A percentile compares a stretch with the other conserved stretches of the same genome.
phyloP scores from a whole-genome alignment of 2,888 invertebrate species.

The Antitype chi region DNA sequence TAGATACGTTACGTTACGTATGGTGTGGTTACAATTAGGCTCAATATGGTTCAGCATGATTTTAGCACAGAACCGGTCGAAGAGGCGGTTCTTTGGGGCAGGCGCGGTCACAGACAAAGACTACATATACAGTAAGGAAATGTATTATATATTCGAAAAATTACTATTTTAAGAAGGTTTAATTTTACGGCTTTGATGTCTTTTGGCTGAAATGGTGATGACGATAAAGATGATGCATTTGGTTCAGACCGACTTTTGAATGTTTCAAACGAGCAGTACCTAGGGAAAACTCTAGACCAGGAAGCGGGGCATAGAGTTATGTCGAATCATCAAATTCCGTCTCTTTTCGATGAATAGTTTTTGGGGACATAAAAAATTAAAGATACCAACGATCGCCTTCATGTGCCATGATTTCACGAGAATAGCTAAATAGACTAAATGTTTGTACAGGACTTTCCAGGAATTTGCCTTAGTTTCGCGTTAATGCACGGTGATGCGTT shows the following conservation, averaged over 20 bases:
- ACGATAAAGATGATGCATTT: background rate
- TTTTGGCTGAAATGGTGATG: no score
- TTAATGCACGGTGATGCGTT: background rate
- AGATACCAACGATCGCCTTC: background rate
- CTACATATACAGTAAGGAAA: no score
- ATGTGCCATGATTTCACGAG: background rate
- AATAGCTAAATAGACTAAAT: background rate
- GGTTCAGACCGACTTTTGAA: background rate
- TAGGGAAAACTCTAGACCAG: background rate
- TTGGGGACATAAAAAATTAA: background rate
- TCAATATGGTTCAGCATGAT: background rate
- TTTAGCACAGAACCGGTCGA: no score
- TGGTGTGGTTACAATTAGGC: constrained; percentile 4
- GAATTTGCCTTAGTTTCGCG: background rate
- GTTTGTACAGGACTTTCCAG: background rate
- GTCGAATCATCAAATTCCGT: background rate
- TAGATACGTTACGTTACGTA: background rate
- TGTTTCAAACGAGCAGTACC: background rate
- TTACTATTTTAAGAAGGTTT: no score
- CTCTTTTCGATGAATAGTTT: background rate
- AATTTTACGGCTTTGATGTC: no score
- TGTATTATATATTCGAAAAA: no score
- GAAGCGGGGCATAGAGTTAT: background rate
- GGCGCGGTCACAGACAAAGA: no score
- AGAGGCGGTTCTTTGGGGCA: no score